Evolutionary conservation across 2,113 vertebrate species (phyloP).

Genomic region (Phocoena sinus): DNA sequence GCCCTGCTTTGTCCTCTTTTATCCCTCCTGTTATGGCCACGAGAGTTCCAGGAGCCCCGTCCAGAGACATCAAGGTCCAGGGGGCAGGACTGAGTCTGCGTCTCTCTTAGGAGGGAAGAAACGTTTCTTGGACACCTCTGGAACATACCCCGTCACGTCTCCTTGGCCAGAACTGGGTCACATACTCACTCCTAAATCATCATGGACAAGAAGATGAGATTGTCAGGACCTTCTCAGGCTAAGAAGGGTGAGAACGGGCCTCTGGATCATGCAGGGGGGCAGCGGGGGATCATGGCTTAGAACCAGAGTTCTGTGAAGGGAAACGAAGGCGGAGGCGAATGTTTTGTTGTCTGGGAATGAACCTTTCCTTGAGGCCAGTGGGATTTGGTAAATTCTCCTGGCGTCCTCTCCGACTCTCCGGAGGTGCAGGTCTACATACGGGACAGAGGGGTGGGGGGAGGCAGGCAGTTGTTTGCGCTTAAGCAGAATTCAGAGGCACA

Average conservation of each 20-base stretch:
- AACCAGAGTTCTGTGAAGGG: background rate
- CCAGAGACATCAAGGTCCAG: background rate
- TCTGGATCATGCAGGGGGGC: background rate
- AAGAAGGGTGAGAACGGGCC: background rate
- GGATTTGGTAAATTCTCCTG: background rate
- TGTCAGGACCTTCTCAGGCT: background rate
- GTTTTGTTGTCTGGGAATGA: background rate
- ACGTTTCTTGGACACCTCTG: background rate
- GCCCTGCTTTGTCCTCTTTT: background rate
- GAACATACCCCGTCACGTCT: background rate
- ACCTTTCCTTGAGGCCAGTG: background rate
- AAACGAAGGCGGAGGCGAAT: background rate
- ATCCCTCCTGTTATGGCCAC: background rate
- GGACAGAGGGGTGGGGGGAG: background rate
- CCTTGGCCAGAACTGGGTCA: background rate
- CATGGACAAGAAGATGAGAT: background rate
- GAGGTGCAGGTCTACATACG: background rate
- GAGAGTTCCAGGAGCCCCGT: background rate
- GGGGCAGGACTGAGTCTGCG: background rate
- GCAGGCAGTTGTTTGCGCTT: background rate
- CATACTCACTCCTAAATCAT: background rate
- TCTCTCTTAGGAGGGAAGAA: background rate
- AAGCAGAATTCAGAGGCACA: background rate
- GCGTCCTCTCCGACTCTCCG: rapidly evolving
- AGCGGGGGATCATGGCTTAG: background rate